Evolutionary conservation across 2,113 vertebrate genomes (phyloP), one percentile per base, ranked within the genome.

Genomic region (Lepus americanus): DNA sequence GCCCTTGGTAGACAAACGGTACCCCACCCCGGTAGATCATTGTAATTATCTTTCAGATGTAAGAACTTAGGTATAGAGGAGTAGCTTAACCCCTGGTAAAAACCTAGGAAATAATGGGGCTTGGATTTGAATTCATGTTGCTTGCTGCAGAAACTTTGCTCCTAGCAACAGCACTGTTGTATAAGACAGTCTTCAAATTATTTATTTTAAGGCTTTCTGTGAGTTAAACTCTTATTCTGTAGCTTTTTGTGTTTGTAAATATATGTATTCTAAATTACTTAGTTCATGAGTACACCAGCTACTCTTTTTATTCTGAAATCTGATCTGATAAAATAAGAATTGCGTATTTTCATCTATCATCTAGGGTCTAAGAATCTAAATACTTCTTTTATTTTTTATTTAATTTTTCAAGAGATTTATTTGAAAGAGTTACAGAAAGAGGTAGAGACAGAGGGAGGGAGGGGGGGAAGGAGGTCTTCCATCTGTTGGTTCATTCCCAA

Each of bases 201-300:
- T 53, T 84, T 76, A 73, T 72, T 86, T 86, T 77, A 72, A 59
- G 53, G 10, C 59, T 84, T 79, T 94, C 33, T 88, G 6, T 82
- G 77, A 77, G 67, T 69, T 31, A 19, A 11, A 77, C 74, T 92
- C 66, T 72, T 89, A 55, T 55, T 92, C 44, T 95, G n/a, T 72
- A 88, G 31, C 51, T 89, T 94, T 94, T 69, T 61, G 29, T 80
- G 39, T 64, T 91, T 11, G 17, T 87, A 95, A 69, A 39, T 70
- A 82, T 89, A 69, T 67, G 70, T 78, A 85, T 51, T 85, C 20
- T 4, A 36, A 49, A 25, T 74, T 84, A 22, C 25, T 70, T 77
- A 92, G 36, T 51, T 80, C 73, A 44, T 67, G 13, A 76, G 22
- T 72, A 78, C 16, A 79, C 3, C 89, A 55, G 27, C n/a, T 92